A percentile compares a stretch with the other conserved stretches of the same genome.
Conservation (phyloP, 2,797 vertebrate genomes). For the Chloroceryle inda region DNA sequence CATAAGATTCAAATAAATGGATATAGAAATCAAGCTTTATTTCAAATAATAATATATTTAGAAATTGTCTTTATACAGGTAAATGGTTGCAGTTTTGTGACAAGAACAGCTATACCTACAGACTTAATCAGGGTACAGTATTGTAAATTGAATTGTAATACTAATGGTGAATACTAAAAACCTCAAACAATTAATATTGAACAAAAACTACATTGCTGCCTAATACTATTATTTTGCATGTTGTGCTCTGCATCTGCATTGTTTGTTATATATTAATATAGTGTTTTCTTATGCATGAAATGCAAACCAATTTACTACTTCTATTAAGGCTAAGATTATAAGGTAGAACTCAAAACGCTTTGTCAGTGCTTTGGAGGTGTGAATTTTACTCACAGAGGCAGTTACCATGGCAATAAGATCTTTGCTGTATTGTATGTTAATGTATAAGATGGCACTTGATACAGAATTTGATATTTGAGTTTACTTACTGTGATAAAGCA, state of each 20-base stretch:
- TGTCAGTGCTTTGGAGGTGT: constrained; percentile 56
- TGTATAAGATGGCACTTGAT: constrained; percentile 32
- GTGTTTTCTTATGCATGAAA: constrained; percentile 25
- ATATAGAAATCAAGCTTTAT: constrained; percentile 43
- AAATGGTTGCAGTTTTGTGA: constrained; percentile 89
- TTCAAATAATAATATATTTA: constrained; percentile 69
- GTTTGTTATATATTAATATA: background rate
- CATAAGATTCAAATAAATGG: background rate
- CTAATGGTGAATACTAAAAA: constrained; percentile 73
- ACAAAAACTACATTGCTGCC: constrained; percentile 52
- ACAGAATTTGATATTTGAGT: constrained; percentile 52
- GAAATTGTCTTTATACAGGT: constrained; percentile 88
- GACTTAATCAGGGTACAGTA: constrained; percentile 92
- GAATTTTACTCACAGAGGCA: constrained; percentile 62
- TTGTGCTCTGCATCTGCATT: constrained; percentile 24
- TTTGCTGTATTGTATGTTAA: constrained; percentile 60
- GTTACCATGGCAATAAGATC: constrained; percentile 70
- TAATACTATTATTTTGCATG: constrained; percentile 68
- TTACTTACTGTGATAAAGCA: constrained; percentile 48
- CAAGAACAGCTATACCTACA: constrained; percentile 80
- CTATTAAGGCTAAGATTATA: constrained; percentile 28
- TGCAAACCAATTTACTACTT: background rate
- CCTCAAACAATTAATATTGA: background rate
- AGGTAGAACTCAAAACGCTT: constrained; percentile 29
- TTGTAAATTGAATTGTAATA: constrained; percentile 66